A percentile compares a stretch with the other conserved stretches of the same genome.
phyloP scores from a whole-genome alignment of 2,113 vertebrate genomes.

The Megatriorchis doriae region DNA sequence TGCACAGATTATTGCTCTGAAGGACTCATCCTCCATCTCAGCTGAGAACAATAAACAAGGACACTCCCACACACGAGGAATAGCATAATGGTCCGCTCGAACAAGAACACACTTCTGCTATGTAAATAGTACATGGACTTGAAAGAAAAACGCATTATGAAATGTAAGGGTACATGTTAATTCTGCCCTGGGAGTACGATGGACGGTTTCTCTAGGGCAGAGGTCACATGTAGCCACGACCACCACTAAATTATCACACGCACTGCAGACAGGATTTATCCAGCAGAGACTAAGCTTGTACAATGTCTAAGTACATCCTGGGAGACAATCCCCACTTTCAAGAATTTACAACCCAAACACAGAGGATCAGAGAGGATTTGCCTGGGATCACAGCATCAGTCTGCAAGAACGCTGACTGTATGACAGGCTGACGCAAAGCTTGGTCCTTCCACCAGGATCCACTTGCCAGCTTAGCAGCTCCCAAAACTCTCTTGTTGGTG shows the following conservation, averaged over 20 bases:
- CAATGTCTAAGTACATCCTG: neutral
- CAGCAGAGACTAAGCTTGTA: neutral
- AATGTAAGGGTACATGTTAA: accelerated
- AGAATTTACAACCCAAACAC: neutral
- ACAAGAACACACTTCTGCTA: neutral
- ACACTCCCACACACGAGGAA: neutral
- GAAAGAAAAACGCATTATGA: neutral
- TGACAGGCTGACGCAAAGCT: neutral
- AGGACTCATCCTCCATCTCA: neutral
- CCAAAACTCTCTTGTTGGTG: neutral
- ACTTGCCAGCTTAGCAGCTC: neutral
- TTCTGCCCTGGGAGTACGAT: neutral
- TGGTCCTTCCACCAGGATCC: neutral
- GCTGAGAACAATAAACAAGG: neutral
- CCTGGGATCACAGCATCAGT: accelerated
- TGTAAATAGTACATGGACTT: neutral
- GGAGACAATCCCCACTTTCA: neutral
- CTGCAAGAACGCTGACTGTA: neutral
- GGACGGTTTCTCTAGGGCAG: neutral
- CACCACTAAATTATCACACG: no score
- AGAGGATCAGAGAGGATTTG: neutral
- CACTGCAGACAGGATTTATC: neutral
- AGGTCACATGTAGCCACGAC: neutral
- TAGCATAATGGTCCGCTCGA: accelerated
- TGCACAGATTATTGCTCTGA: neutral